These are phyloP conservation scores for Deilephila porcellus DNA, from an alignment of 2,888 invertebrate genomes.

Conservation along the genomic window DNA sequence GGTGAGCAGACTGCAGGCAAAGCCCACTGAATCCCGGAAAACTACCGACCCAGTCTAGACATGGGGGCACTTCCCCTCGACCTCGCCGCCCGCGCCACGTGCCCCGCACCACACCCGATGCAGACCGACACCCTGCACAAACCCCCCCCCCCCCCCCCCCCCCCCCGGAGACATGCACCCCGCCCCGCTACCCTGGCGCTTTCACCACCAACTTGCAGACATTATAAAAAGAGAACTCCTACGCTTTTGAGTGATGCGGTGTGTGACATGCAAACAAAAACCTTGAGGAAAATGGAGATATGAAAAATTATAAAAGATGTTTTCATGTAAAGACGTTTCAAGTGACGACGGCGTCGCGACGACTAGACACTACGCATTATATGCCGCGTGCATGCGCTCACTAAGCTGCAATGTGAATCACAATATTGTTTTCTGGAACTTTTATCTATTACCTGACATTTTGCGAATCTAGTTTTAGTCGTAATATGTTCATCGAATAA, in stretches of 20 bases:
- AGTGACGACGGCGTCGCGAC: slow-evolving; percentile 34
- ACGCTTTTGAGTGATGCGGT: slow-evolving; percentile 73
- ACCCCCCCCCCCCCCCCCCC: slow-evolving; percentile 49
- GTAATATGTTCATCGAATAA: too few species aligned
- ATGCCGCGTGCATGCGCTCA: not conserved
- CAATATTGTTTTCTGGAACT: not conserved
- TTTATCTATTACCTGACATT: not conserved
- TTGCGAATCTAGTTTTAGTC: too few species aligned
- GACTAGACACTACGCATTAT: not conserved
- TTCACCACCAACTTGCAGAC: slow-evolving; percentile 79
- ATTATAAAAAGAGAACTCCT: slow-evolving; percentile 75
- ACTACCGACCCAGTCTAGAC: slow-evolving; percentile 86
- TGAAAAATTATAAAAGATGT: slow-evolving; percentile 62
- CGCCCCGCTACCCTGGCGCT: slow-evolving; percentile 66
- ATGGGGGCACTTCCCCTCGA: slow-evolving; percentile 81
- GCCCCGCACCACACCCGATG: slow-evolving; percentile 47
- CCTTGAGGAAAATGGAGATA: slow-evolving; percentile 58
- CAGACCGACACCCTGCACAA: slow-evolving; percentile 41
- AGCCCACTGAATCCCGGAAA: slow-evolving; percentile 84
- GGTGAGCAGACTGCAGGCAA: slow-evolving; percentile 82
- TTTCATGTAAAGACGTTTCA: slow-evolving; percentile 46
- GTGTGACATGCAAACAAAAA: slow-evolving; percentile 69
- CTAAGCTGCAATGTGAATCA: not conserved
- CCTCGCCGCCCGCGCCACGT: slow-evolving; percentile 50
- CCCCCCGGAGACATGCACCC: slow-evolving; percentile 35